phyloP scores from a whole-genome alignment of 2,113 vertebrate genomes.

The Micronisus gabar region DNA sequence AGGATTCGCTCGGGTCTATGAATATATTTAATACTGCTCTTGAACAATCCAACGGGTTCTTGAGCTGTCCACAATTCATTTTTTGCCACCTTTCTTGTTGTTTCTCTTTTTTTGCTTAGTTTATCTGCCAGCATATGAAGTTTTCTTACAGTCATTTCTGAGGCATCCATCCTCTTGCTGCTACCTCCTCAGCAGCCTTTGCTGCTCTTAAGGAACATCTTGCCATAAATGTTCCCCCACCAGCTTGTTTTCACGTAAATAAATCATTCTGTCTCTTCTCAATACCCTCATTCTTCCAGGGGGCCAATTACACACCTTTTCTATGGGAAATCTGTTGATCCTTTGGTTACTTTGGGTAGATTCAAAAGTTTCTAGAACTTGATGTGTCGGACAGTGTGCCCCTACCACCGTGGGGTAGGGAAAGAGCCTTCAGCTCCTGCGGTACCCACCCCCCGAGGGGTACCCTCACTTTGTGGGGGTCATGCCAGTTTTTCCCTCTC shows the following conservation, averaged over 20 bases:
- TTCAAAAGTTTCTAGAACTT: not conserved
- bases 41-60: not conserved
- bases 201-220: not conserved
- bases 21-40: not conserved
- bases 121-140: not conserved
- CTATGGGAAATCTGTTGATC: not conserved
- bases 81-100: not conserved
- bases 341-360: not conserved
- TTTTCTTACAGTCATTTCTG: not conserved
- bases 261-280: not conserved
- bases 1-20: not conserved
- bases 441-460: not conserved
- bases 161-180: not conserved
- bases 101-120: not conserved
- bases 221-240: not conserved
- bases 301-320: not conserved
- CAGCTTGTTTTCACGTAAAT: not conserved
- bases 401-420: fast-evolving
- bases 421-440: not conserved
- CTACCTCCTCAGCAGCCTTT: not conserved
- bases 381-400: not conserved
- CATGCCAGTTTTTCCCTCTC: not conserved
- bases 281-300: not conserved
- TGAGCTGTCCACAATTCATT: not conserved
- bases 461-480: no score